phyloP scores from a whole-genome alignment of 2,113 vertebrate genomes.

The Erythrocercus mccallii region DNA sequence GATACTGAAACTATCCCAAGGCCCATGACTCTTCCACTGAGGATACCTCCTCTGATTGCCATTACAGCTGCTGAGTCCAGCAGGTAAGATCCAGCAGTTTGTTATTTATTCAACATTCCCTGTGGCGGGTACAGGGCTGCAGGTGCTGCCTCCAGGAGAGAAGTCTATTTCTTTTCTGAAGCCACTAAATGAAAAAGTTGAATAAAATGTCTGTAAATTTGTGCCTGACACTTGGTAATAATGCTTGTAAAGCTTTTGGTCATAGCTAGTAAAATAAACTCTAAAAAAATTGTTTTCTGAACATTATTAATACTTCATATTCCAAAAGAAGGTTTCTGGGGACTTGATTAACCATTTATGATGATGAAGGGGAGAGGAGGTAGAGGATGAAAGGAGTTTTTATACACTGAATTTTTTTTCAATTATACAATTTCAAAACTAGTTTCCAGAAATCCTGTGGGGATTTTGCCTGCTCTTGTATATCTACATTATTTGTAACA shows the following conservation, averaged over 20 bases:
- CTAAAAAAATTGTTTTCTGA: background rate
- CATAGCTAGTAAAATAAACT: background rate
- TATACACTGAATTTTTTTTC: background rate
- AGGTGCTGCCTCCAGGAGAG: background rate
- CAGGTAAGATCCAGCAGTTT: slow-evolving; percentile 76
- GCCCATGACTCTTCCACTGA: slow-evolving; percentile 87
- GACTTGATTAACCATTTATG: background rate
- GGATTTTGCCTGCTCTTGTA: background rate
- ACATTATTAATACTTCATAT: background rate
- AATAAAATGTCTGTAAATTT: background rate
- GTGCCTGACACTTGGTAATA: background rate
- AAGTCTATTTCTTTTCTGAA: background rate
- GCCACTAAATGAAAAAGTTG: background rate
- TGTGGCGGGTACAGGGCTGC: background rate
- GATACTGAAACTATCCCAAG: slow-evolving; percentile 77
- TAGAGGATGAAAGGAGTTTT: background rate
- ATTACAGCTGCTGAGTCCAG: slow-evolving; percentile 89
- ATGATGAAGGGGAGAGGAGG: background rate
- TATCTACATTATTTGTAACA: background rate
- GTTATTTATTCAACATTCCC: background rate
- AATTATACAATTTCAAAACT: background rate
- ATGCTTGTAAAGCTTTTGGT: background rate
- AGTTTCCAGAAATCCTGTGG: background rate
- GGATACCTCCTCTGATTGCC: slow-evolving; percentile 88
- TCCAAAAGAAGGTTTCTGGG: background rate